Conservation (phyloP, 1,140 invertebrate genomes). For the Reticulitermes speratus region DNA sequence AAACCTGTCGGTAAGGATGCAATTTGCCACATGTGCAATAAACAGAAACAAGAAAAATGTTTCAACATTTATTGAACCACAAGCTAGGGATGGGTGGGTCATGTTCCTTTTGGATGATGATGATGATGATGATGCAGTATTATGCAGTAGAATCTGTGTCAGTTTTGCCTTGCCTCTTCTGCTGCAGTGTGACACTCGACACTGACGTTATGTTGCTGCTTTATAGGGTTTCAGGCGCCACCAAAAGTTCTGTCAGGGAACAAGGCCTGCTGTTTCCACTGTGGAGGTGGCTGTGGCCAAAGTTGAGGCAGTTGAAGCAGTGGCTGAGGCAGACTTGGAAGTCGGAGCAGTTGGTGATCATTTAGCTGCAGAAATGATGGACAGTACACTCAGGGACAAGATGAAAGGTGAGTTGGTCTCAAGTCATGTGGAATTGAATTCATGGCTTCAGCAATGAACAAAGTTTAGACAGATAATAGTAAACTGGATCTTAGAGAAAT, state of each 20-base stretch:
- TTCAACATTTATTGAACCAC: too few relatives aligned
- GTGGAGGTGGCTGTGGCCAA: neutral
- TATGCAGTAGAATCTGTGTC: neutral
- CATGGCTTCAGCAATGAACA: too few relatives aligned
- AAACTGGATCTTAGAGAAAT: neutral
- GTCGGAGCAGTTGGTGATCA: neutral
- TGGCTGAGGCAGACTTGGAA: neutral
- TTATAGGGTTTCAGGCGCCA: constrained; percentile 18
- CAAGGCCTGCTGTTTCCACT: neutral
- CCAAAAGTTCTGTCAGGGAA: constrained; percentile 19
- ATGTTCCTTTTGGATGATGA: neutral
- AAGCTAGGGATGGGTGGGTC: too few relatives aligned
- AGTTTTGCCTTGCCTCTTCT: too few relatives aligned
- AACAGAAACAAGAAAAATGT: too few relatives aligned
- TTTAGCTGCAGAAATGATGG: neutral
- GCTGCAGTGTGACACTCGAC: too few relatives aligned
- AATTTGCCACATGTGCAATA: too few relatives aligned
- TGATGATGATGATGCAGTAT: neutral
- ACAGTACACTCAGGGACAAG: neutral
- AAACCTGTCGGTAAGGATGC: neutral
- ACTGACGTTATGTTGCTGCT: neutral
- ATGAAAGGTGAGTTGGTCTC: neutral
- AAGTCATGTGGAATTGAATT: too few relatives aligned
- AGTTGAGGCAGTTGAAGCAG: neutral
- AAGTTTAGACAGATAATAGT: too few relatives aligned